Evolutionary conservation across 37 sponge, comb jelly and placozoan genomes (phyloP).

Genomic region (Mnemiopsis leidyi): DNA sequence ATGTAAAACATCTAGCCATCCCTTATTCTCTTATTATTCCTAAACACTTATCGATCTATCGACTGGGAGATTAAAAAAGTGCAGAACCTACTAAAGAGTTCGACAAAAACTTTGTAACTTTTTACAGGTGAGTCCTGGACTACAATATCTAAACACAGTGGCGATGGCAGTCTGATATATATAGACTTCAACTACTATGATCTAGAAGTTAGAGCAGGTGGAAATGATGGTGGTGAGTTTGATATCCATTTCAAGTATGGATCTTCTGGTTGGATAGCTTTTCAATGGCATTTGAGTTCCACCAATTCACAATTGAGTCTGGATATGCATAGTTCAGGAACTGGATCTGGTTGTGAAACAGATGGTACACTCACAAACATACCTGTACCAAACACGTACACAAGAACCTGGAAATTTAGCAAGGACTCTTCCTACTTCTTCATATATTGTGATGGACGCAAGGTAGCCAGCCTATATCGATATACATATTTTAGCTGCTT

Average conservation of each 20-base stretch:
- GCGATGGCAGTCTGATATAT: neutral
- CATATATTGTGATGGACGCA: neutral
- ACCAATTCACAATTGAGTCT: neutral
- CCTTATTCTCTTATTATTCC: no score
- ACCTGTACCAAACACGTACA: neutral
- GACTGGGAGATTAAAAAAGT: no score
- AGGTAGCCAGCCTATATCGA: neutral
- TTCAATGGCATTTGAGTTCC: neutral
- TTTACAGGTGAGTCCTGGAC: neutral
- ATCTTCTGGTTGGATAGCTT: neutral
- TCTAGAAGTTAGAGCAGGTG: neutral
- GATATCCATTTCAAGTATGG: neutral
- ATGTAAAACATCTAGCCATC: no score
- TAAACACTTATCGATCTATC: no score
- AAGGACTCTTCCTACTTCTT: neutral
- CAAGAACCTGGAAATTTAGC: neutral
- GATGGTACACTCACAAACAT: neutral
- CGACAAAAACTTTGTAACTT: no score
- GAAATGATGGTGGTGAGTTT: neutral
- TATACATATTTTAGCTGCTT: neutral
- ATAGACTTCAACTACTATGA: neutral
- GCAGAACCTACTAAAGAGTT: no score
- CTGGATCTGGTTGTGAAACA: neutral
- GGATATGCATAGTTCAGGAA: neutral
- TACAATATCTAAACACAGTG: neutral